phyloP scores from a whole-genome alignment of 2,888 invertebrate genomes.

The Trimorus sp. region DNA sequence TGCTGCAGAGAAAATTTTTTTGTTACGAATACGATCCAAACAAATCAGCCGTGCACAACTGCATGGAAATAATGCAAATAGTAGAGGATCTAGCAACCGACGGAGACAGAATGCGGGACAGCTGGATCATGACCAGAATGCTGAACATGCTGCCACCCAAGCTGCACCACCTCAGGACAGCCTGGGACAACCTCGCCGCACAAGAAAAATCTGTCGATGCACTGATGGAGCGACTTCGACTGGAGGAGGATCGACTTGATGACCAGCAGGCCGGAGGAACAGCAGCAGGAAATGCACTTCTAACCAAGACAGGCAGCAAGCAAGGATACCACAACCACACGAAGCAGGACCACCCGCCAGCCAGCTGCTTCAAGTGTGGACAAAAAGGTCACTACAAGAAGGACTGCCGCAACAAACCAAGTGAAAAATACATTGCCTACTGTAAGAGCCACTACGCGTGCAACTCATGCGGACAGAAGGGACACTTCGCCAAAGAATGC shows the following conservation, averaged over 20 bases:
- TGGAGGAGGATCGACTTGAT: constrained; percentile 59
- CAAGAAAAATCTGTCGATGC: constrained; percentile 41
- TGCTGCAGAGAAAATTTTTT: constrained; percentile 66
- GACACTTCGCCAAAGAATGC: no score
- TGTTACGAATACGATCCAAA: constrained; percentile 64
- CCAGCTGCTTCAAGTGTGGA: background rate
- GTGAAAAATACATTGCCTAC: no score
- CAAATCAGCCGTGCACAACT: constrained; percentile 67
- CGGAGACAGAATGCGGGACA: background rate
- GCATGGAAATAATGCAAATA: constrained; percentile 52
- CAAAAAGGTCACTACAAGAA: no score
- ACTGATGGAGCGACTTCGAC: constrained; percentile 30
- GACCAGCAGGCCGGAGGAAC: no score
- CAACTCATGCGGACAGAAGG: no score
- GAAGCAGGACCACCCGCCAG: no score
- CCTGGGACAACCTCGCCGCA: constrained; percentile 64
- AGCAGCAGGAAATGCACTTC: no score
- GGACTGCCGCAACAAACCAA: no score
- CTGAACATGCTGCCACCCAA: constrained; percentile 63
- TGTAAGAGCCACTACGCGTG: no score
- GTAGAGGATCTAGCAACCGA: background rate
- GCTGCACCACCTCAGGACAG: constrained; percentile 65
- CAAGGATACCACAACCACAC: no score
- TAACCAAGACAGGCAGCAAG: no score
- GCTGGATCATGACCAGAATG: constrained; percentile 1